Conservation (phyloP, 2,797 vertebrate species). For the Otus scops region DNA sequence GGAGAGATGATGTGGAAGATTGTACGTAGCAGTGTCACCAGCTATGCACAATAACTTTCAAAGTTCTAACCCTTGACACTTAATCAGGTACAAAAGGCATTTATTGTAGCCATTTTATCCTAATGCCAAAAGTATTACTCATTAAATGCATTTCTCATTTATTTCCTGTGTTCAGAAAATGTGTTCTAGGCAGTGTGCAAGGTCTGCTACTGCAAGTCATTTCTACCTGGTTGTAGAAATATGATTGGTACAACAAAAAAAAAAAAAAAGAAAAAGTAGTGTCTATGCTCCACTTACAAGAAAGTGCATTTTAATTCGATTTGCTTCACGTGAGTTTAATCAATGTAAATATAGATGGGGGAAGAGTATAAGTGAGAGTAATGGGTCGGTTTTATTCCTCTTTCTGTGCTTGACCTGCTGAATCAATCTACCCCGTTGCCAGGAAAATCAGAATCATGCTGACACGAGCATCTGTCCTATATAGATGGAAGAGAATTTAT, state of each 20-base stretch:
- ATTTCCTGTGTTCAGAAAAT: neutral
- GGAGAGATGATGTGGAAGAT: neutral
- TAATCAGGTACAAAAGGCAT: neutral
- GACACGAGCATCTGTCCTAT: neutral
- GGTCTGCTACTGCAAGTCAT: neutral
- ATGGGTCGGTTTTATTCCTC: neutral
- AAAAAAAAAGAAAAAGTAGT: neutral
- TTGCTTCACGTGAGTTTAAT: conserved; percentile 11
- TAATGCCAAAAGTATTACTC: neutral
- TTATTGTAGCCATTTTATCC: neutral
- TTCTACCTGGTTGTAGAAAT: neutral
- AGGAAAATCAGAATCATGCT: neutral
- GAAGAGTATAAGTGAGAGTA: neutral
- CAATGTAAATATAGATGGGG: neutral
- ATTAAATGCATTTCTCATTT: neutral
- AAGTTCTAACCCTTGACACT: neutral
- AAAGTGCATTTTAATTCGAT: neutral
- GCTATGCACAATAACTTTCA: neutral
- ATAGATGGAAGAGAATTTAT: neutral
- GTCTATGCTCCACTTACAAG: neutral
- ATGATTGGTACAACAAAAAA: neutral
- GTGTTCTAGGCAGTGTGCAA: neutral
- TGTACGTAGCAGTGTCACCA: neutral
- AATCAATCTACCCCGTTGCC: neutral
- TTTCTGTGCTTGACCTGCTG: neutral